These are phyloP conservation scores for Parasteatoda lunata DNA, from an alignment of 2,888 invertebrate genomes.

Conservation along the genomic window DNA sequence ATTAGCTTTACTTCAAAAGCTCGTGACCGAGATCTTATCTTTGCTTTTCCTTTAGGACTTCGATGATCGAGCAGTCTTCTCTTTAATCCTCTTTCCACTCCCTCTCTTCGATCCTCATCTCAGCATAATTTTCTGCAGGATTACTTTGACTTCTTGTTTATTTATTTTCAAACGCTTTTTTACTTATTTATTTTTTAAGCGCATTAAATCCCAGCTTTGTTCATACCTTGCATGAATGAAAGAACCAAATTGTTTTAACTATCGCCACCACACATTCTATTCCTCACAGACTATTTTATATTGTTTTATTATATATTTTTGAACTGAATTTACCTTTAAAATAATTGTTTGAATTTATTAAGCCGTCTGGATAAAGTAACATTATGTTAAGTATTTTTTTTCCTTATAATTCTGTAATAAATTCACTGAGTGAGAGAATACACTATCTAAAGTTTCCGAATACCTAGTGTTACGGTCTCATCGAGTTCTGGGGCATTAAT, in stretches of 20 bases:
- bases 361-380: too few relatives aligned
- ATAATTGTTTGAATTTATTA: too few relatives aligned
- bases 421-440: too few relatives aligned
- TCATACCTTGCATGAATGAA: not conserved
- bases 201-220: slow-evolving; percentile 1
- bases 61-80: slow-evolving; percentile 52
- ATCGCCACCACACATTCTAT: not conserved
- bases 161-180: slow-evolving; percentile 10
- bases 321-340: too few relatives aligned
- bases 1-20: slow-evolving; percentile 60
- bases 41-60: slow-evolving; percentile 21
- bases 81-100: slow-evolving; percentile 58
- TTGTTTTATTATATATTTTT: too few relatives aligned
- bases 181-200: not conserved
- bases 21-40: slow-evolving; percentile 66
- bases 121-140: slow-evolving; percentile 61
- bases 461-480: too few relatives aligned
- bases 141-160: slow-evolving; percentile 43
- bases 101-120: slow-evolving; percentile 41
- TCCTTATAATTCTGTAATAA: too few relatives aligned
- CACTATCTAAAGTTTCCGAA: too few relatives aligned
- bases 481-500: too few relatives aligned
- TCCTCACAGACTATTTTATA: too few relatives aligned
- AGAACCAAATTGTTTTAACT: not conserved
- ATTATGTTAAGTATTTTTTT: too few relatives aligned